Evolutionary conservation across 2,888 invertebrate genomes (phyloP).

Genomic region (Chelonus formosanus): DNA sequence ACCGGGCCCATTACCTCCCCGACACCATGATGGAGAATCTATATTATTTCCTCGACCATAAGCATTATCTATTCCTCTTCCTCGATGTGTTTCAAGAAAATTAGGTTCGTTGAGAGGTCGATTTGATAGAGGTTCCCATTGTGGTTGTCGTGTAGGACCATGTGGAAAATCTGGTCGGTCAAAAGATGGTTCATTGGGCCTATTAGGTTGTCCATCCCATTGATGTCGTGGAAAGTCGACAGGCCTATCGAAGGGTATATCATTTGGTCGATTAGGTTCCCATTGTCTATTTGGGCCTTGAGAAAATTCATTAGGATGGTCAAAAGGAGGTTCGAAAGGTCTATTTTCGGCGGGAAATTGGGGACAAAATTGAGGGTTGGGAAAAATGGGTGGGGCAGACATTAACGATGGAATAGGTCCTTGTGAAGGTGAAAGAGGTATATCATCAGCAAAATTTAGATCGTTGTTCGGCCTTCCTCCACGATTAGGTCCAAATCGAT

Average conservation of each 20-base stretch:
- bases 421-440: constrained; percentile 9
- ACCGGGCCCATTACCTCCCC: not conserved
- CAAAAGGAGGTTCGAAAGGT: constrained; percentile 41
- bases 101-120: constrained; percentile 23
- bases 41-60: constrained; percentile 29
- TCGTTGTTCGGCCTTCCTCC: constrained; percentile 35
- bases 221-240: constrained; percentile 37
- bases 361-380: constrained; percentile 35
- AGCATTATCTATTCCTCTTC: constrained; percentile 41
- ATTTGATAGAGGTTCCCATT: constrained; percentile 32
- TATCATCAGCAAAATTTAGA: constrained; percentile 25
- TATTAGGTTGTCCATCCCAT: constrained; percentile 35
- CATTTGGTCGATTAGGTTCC: constrained; percentile 41
- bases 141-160: constrained; percentile 28
- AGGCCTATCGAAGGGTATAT: constrained; percentile 23
- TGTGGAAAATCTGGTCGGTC: constrained; percentile 47
- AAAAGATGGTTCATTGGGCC: constrained; percentile 39
- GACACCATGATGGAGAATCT: constrained; percentile 19
- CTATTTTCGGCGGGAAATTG: constrained; percentile 38
- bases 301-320: constrained; percentile 46
- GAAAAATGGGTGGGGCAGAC: constrained; percentile 15
- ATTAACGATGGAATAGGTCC: constrained; percentile 32
- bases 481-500: constrained; percentile 37
- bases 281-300: constrained; percentile 41
- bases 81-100: constrained; percentile 28